Evolutionary conservation across 2,888 invertebrate species (phyloP), one percentile per base, ranked within the genome.

Genomic region (Dorcus hopei): DNA sequence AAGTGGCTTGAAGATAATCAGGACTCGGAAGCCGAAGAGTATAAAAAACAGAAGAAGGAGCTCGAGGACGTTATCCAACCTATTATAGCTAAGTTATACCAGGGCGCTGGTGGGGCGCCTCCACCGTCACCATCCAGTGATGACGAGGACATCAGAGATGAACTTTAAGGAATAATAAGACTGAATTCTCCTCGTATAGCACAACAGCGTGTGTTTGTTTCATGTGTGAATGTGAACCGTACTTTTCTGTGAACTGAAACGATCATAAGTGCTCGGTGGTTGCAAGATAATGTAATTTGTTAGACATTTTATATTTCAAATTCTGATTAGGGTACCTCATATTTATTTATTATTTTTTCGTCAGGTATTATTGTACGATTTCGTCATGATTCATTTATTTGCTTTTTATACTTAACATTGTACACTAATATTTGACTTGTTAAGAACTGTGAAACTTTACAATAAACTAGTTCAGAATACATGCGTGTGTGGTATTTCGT

Each of bases 1-100:
- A 95, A 97, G 74, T 99, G 98, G 98, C 82, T 99, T 64, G 97
- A 99, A 79, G 90, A 91, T 68, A 97, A 99, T 80, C 90, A 90
- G 72, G 95, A 96, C 71, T 91, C 93, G 0, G 95, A 96, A 61
- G 85, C 90, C 0, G 95, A 95, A 70, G 95, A 95, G 59, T 93
- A 92, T 81, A 94, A 95, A 79, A 90, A 90, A 74, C 94, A 97
- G 77, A 97, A 93, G 88, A 97, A 97, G 78, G 90, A 94, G 67
- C 82, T 99, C 52, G 96, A 97, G 77, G 93, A 93, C 68, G 87
- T 97, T 40, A 96, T 97, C 0, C 96, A 97, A 77, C 99, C 99
- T 7, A 98, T 99, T 76, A 93, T 98, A 74, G 90, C 95, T 54
- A 98, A 99, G 81, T 81, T 99, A 67, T 98, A 99, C 80, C 93